These are phyloP conservation scores for Oncorhynchus masou DNA, from an alignment of 2,113 vertebrate genomes.

Conservation along the genomic window DNA sequence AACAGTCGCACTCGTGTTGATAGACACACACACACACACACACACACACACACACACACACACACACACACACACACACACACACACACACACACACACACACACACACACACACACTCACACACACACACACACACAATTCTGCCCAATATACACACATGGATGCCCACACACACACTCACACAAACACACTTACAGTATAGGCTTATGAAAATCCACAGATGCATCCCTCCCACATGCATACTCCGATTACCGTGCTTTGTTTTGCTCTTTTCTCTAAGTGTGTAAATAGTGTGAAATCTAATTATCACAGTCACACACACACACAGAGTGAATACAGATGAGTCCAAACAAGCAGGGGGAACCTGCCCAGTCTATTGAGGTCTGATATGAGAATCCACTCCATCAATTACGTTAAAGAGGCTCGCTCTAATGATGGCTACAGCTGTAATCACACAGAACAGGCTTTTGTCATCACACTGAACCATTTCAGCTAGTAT, in stretches of 20 bases:
- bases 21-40: not conserved
- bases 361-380: conserved; percentile 72
- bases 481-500: conserved; percentile 72
- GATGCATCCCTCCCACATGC: conserved; percentile 2
- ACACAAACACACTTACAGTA: not conserved
- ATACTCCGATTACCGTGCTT: conserved; percentile 62
- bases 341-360: conserved; percentile 71
- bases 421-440: conserved; percentile 70
- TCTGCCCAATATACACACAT: too few relatives aligned
- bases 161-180: too few relatives aligned
- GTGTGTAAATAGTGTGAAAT: conserved; percentile 92
- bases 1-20: conserved; percentile 57
- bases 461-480: conserved; percentile 41
- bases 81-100: not conserved
- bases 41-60: not conserved
- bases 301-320: conserved; percentile 83
- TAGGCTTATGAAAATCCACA: not conserved
- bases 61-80: not conserved
- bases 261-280: conserved; percentile 69
- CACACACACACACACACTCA: not conserved
- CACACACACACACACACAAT: not conserved
- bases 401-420: conserved; percentile 77
- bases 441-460: conserved; percentile 72
- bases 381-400: conserved; percentile 74
- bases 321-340: conserved; percentile 56